Evolutionary conservation across 2,113 vertebrate species (phyloP).

Genomic region (Perca fluviatilis): DNA sequence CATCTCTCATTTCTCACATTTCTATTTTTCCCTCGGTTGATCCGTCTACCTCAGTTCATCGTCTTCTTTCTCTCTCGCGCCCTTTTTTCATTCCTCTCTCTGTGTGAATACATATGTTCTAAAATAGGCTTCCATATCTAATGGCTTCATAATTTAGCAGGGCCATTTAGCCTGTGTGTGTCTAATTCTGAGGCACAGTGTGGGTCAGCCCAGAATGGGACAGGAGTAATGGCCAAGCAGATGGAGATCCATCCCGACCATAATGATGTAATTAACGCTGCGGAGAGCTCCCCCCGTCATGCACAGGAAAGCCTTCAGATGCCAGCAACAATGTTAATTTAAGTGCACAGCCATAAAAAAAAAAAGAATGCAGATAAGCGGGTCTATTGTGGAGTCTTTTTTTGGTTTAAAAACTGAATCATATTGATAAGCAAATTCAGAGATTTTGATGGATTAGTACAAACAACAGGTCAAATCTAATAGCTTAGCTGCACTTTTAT

Average conservation of each 20-base stretch:
- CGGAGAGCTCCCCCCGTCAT: constrained; percentile 69
- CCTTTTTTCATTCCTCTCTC: constrained; percentile 52
- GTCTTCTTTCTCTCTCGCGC: constrained; percentile 27
- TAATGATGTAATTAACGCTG: constrained; percentile 85
- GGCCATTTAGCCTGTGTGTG: constrained; percentile 78
- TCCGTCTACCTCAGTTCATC: constrained; percentile 45
- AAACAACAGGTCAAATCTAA: neutral
- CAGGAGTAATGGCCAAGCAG: constrained; percentile 80
- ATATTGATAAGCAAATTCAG: neutral
- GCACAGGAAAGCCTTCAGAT: constrained; percentile 70
- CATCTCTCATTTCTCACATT: constrained; percentile 71
- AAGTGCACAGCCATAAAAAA: neutral
- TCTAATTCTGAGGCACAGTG: constrained; percentile 76
- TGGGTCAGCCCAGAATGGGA: constrained; percentile 75
- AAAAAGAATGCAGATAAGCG: neutral
- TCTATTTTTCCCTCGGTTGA: constrained; percentile 62
- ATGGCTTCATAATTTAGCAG: constrained; percentile 72
- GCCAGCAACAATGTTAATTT: constrained; percentile 33
- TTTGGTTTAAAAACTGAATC: neutral
- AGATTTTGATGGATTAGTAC: neutral
- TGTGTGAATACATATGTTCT: constrained; percentile 60
- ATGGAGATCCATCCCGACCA: constrained; percentile 82
- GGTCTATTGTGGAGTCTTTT: neutral
- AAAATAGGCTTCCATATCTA: constrained; percentile 54
- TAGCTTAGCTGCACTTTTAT: neutral